Conservation (phyloP, 2,113 vertebrate genomes). For the Aix galericulata region DNA sequence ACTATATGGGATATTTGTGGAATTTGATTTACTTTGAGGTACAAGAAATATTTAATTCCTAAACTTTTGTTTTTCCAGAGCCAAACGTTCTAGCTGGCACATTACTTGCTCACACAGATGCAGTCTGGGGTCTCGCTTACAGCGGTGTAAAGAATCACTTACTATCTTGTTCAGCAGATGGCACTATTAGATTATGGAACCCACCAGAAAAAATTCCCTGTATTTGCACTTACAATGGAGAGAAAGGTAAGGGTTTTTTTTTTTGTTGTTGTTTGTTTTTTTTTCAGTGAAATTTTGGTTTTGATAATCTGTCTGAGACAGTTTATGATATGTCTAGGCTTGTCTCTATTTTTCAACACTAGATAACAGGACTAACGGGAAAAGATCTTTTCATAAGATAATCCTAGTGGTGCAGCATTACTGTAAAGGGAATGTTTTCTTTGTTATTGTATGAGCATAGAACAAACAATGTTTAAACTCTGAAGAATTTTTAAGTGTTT, state of each 20-base stretch:
- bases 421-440: background rate
- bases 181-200: slow-evolving; percentile 95
- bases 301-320: background rate
- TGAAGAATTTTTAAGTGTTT: background rate
- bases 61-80: slow-evolving; percentile 76
- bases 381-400: background rate
- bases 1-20: background rate
- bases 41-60: background rate
- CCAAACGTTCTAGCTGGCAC: slow-evolving; percentile 92
- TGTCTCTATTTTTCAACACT: background rate
- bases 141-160: slow-evolving; percentile 95
- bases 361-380: background rate
- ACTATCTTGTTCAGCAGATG: slow-evolving; percentile 96
- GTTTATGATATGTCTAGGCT: background rate
- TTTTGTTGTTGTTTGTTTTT: background rate
- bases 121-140: slow-evolving; percentile 95
- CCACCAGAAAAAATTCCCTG: slow-evolving; percentile 91
- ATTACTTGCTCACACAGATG: slow-evolving; percentile 91
- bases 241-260: slow-evolving; percentile 76
- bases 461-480: background rate
- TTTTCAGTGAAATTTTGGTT: background rate
- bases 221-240: slow-evolving; percentile 92
- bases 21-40: background rate
- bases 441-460: background rate
- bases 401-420: background rate